These are phyloP conservation scores for Dendrolimus kikuchii DNA, from an alignment of 1,140 invertebrate genomes.

Conservation along the genomic window DNA sequence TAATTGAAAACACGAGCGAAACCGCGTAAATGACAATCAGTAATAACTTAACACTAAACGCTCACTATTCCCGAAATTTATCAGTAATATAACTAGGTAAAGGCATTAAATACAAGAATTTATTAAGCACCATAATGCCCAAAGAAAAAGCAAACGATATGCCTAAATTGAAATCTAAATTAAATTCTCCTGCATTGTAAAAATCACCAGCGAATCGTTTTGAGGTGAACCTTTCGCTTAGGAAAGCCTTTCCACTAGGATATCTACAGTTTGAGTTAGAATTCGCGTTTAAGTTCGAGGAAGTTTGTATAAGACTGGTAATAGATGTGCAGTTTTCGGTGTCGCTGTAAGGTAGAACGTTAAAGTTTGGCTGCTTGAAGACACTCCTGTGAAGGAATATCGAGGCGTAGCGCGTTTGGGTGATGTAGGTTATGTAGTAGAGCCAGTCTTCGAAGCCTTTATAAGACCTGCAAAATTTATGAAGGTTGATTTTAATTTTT, in stretches of 20 bases:
- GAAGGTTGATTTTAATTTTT: background rate
- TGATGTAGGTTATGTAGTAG: slow-evolving; percentile 84
- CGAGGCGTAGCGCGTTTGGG: slow-evolving; percentile 84
- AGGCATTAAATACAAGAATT: slow-evolving; percentile 88
- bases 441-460: slow-evolving; percentile 85
- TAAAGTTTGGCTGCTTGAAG: slow-evolving; percentile 73
- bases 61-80: slow-evolving; percentile 82
- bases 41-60: background rate
- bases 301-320: slow-evolving; percentile 67
- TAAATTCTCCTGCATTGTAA: slow-evolving; percentile 76
- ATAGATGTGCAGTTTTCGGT: slow-evolving; percentile 72
- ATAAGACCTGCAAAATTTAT: slow-evolving; percentile 71
- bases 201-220: slow-evolving; percentile 73
- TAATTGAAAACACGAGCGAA: too few species aligned
- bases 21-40: too few species aligned
- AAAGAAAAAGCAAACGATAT: slow-evolving; percentile 89
- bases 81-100: slow-evolving; percentile 89
- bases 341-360: slow-evolving; percentile 63
- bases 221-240: slow-evolving; percentile 81
- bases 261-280: slow-evolving; percentile 78
- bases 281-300: slow-evolving; percentile 62
- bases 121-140: slow-evolving; percentile 86
- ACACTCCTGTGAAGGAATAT: slow-evolving; percentile 80
- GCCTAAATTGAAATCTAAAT: slow-evolving; percentile 83
- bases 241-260: slow-evolving; percentile 79